Conservation (phyloP, 2,888 invertebrate species). For the Anarsia innoxiella region DNA sequence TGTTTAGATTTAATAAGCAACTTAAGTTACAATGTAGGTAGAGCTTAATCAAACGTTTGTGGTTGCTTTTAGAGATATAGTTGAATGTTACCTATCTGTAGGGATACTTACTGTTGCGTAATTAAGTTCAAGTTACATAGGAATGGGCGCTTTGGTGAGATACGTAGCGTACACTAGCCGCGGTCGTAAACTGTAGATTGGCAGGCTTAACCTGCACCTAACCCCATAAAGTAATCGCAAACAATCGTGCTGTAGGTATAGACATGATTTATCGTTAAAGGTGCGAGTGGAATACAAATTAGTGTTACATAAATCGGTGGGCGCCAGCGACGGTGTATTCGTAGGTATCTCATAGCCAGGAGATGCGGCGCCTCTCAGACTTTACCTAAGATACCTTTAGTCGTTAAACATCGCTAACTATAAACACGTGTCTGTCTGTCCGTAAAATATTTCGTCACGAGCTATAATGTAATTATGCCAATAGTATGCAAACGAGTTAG, state of each 20-base stretch:
- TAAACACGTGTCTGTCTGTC: slow-evolving; percentile 1
- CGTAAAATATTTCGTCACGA: slow-evolving; percentile 1
- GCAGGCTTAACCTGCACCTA: background rate
- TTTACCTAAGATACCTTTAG: background rate
- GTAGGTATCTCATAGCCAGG: no score
- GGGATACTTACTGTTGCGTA: no score
- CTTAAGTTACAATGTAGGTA: no score
- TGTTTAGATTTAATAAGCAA: no score
- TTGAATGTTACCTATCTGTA: no score
- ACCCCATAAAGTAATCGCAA: background rate
- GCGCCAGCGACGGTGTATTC: no score
- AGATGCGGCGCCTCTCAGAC: no score
- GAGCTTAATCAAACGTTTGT: no score
- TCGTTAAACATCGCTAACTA: slow-evolving; percentile 1
- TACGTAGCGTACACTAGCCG: no score
- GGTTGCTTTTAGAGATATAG: no score
- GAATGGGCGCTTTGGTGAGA: no score
- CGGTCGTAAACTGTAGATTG: background rate
- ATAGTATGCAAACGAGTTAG: background rate
- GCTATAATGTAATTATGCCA: background rate
- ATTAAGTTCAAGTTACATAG: no score
- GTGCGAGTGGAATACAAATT: slow-evolving; percentile 3
- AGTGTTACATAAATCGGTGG: background rate
- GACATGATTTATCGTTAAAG: background rate
- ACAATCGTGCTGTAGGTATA: background rate